These are phyloP conservation scores for Tachina lurida DNA, from an alignment of 2,888 invertebrate species.

Conservation along the genomic window DNA sequence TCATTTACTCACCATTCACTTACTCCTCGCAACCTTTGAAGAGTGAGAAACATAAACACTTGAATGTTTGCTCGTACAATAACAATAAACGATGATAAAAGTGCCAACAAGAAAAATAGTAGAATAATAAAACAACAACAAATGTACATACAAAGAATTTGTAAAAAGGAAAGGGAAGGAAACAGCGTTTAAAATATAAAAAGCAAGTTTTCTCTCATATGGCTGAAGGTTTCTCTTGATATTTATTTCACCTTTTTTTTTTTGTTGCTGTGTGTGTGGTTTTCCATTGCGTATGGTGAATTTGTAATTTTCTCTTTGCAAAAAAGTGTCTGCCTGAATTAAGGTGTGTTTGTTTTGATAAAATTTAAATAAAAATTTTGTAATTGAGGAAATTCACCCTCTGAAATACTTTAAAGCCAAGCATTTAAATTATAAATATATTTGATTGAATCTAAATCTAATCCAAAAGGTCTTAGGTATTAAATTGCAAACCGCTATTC, in stretches of 20 bases:
- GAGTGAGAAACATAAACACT: slow-evolving; percentile 69
- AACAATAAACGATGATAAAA: slow-evolving; percentile 60
- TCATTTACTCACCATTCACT: slow-evolving; percentile 20
- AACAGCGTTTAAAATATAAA: not conserved
- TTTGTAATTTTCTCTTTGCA: slow-evolving; percentile 1
- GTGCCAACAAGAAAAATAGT: slow-evolving; percentile 18
- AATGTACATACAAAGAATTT: not conserved
- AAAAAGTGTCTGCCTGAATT: slow-evolving; percentile 39
- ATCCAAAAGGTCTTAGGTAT: too few species aligned
- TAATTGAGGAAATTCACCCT: not conserved
- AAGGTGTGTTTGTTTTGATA: slow-evolving; percentile 63
- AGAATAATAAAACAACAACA: slow-evolving; percentile 15
- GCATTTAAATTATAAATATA: too few species aligned
- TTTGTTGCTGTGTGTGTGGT: not conserved
- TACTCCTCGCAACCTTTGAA: slow-evolving; percentile 41
- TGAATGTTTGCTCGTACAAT: slow-evolving; percentile 67
- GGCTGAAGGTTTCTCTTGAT: not conserved
- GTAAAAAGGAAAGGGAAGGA: not conserved
- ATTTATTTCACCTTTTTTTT: slow-evolving; percentile 12
- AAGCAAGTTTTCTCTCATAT: slow-evolving; percentile 16
- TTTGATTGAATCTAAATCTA: too few species aligned
- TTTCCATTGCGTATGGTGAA: slow-evolving; percentile 55
- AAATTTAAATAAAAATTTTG: slow-evolving; percentile 6
- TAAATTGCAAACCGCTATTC: too few species aligned
- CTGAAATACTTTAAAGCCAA: too few species aligned